Evolutionary conservation across 2,797 vertebrate genomes (phyloP).

Genomic region (Sebastes umbrosus): DNA sequence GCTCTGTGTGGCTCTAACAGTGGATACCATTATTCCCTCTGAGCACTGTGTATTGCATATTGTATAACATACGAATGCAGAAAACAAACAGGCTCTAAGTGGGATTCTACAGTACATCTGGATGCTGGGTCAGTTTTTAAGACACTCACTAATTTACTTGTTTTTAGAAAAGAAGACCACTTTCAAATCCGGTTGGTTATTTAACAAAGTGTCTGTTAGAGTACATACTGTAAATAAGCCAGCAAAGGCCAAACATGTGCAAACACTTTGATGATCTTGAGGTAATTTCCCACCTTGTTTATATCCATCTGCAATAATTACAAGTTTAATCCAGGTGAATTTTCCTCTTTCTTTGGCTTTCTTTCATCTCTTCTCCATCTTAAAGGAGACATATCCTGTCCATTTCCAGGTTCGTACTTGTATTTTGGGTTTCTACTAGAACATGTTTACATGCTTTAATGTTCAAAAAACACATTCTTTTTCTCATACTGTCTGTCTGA

Average conservation of each 20-base stretch:
- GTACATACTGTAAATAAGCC: neutral
- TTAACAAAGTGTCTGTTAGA: neutral
- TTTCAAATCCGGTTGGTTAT: neutral
- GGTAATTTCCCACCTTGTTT: constrained; percentile 26
- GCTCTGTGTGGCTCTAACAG: neutral
- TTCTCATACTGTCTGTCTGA: too few species aligned
- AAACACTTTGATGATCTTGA: constrained; percentile 1
- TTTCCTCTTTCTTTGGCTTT: neutral
- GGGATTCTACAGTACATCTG: neutral
- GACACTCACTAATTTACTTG: neutral
- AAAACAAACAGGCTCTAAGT: neutral
- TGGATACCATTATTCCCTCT: neutral
- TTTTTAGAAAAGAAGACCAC: neutral
- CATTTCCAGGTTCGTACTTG: too few species aligned
- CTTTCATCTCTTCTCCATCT: constrained; percentile 9
- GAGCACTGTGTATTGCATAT: neutral
- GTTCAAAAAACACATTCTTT: too few species aligned
- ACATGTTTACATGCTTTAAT: too few species aligned
- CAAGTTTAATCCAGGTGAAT: constrained; percentile 9
- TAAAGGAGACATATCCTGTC: too few species aligned
- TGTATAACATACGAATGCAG: neutral
- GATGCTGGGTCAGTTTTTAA: neutral
- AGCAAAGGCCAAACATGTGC: neutral
- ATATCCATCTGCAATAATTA: neutral
- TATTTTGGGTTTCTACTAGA: too few species aligned